These are phyloP conservation scores for Zaprionus ghesquierei DNA, from an alignment of 1,140 invertebrate species.

Conservation along the genomic window DNA sequence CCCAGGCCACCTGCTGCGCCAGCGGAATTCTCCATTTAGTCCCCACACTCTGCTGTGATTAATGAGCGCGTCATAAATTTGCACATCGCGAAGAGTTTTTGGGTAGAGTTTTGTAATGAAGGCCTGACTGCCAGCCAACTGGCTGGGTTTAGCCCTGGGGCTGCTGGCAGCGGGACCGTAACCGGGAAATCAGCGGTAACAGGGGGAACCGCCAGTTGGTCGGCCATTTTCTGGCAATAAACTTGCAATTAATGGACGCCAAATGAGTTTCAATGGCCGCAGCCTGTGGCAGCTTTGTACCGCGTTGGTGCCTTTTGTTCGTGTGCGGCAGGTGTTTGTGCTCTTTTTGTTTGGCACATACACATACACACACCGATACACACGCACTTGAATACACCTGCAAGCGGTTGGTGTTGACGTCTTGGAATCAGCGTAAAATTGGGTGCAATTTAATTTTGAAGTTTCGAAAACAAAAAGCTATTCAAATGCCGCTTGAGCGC, in stretches of 20 bases:
- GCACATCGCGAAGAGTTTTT: slow-evolving; percentile 26
- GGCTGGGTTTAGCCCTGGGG: not conserved
- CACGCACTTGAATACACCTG: not conserved
- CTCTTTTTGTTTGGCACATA: not conserved
- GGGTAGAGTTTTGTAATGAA: not conserved
- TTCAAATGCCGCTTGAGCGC: not conserved
- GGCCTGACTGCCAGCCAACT: not conserved
- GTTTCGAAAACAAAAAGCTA: not conserved
- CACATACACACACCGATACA: not conserved
- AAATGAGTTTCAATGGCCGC: slow-evolving; percentile 55
- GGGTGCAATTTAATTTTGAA: slow-evolving; percentile 5
- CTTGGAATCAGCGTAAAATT: not conserved
- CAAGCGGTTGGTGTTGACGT: slow-evolving; percentile 8
- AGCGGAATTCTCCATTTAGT: slow-evolving; percentile 8
- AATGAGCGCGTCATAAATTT: slow-evolving; percentile 56
- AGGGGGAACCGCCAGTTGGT: slow-evolving; percentile 16
- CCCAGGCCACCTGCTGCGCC: not conserved
- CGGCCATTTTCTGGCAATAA: slow-evolving; percentile 63
- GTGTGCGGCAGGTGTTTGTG: slow-evolving; percentile 21
- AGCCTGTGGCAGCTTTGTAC: slow-evolving; percentile 20
- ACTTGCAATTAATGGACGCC: slow-evolving; percentile 58
- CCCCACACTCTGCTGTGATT: slow-evolving; percentile 13
- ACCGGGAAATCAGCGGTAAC: not conserved
- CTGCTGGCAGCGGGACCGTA: not conserved
- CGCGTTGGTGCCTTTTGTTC: slow-evolving; percentile 14